Base-by-base conservation (phyloP, 2,113 vertebrate genomes). In the Myotis davidii region DNA sequence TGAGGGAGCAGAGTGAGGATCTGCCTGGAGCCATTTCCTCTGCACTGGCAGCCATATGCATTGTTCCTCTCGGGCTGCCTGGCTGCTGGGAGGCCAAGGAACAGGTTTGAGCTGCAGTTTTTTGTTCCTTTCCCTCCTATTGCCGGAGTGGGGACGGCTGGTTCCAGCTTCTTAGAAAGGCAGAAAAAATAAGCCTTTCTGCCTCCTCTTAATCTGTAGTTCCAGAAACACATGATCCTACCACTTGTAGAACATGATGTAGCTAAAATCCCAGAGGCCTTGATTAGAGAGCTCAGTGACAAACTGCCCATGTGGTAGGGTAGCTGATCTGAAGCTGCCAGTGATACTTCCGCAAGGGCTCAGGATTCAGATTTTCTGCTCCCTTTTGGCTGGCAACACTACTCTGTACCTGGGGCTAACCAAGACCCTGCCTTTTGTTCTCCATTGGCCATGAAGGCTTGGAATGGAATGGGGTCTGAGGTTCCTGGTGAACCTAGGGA, bases 31-130 rank as follows among this genome's bases (percentile, higher is more conserved):
- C 97, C 78, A 91, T 98, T 94, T 95, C 16, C 5, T 96, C 88
- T 64, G 98, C 98, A 0, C 9, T 99, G 91, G 98, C 98, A 21
- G 98, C 98, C 93, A 81, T 97, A 18, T 98, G 98, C 88, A 98
- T 94, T 64, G 94, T 98, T 5, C 98, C 98, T 0, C 82, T 98
- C 92, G 97, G 98, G 83, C 95, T 98, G 69, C 97, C 78, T 0
- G 27, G 77, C 84, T 98, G 98, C 90, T 48, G 88, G 94, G 95
- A 98, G 18, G 97, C 98, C 97, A 99, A 99, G 91, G 97, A 98
- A 79, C 98, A 98, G 98, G 98, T 98, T 85, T 89, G 97, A 90
- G 67, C 74, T 78, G 20, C 56, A 32, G 6, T 42, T 82, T 83
- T 37, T 79, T 59, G 11, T 27, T 79, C 70, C 13, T 85, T 18